Base-by-base conservation (phyloP, 2,888 invertebrate genomes). In the Hylaea fasciaria region DNA sequence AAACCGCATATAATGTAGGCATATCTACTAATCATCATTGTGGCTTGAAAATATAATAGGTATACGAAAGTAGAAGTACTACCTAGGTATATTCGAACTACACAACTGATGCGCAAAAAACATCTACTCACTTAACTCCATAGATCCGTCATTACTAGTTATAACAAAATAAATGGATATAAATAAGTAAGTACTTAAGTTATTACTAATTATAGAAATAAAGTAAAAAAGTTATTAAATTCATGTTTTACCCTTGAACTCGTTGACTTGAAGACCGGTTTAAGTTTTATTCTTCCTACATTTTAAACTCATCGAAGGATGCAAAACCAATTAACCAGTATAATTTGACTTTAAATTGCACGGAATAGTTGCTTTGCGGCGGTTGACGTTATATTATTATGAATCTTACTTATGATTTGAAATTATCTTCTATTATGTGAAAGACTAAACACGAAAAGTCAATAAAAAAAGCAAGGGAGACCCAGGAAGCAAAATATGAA, bases 221-320 rank as follows among this genome's bases (percentile, higher is more conserved):
- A 49, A 49, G 9, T 40, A 40, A 49, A 49, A 28, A 39, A 22
- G 39, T 49, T 39, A 39, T 39, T 51, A 43, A 11, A n/a, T 16
- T 22, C 43, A 51, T 39, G 41, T n/a, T 48, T 57, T 46, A 40
- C 54, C 54, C 59, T 60, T 60, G 54, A 59, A 59, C 59, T 59
- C 59, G 40, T 40, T 28, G 32, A 49, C 16, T 17, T 47, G 1
- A 5, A 48, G 37, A 13, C 53, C 47, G 29, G 48, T 53, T 54
- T n/a, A 12, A 11, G 39, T 54, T 32, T 54, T 45, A 44, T 45
- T 53, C 29, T 54, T 47, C 46, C 47, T 12, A 47, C 32, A 28
- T 48, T 28, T 43, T 16, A 41, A 28, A 22, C 17, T 45, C 22
- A 37, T 45, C 46, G 37, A 52, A 53, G 28, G n/a, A 32, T 54